Conservation (phyloP, 2,113 vertebrate genomes). For the Zosterops hypoxanthus region DNA sequence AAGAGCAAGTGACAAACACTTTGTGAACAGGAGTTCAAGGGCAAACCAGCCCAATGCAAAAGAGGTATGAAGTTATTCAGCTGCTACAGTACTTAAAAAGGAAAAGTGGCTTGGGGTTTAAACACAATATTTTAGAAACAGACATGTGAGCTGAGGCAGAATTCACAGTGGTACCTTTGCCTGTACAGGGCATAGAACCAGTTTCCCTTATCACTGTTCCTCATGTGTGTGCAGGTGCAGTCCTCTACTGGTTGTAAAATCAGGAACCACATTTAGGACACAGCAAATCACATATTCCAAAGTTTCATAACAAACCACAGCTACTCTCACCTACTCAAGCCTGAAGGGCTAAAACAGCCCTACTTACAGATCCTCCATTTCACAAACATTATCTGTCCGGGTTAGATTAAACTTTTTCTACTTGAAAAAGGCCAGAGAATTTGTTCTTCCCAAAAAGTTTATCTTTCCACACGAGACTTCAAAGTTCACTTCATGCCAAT, state of each 20-base stretch:
- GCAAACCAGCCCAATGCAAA: background rate
- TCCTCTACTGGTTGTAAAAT: accelerated
- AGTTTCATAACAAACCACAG: background rate
- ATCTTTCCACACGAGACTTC: background rate
- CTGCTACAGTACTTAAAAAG: background rate
- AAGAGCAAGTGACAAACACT: background rate
- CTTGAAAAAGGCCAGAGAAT: background rate
- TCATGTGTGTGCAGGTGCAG: background rate
- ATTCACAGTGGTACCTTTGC: background rate
- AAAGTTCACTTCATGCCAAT: background rate
- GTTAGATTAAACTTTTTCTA: background rate
- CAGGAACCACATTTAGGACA: background rate
- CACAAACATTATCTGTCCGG: background rate
- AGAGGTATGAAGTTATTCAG: accelerated
- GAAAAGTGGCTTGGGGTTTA: background rate
- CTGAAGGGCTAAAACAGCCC: background rate
- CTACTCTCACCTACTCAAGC: background rate
- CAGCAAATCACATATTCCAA: background rate
- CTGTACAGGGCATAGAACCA: background rate
- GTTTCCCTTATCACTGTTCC: background rate
- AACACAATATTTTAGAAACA: background rate
- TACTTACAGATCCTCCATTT: background rate
- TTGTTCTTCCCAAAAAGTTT: background rate
- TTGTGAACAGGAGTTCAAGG: background rate
- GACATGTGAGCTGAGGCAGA: background rate